Percentiles rank a stretch among this genome's conserved stretches.
Evolutionary conservation across 92 coral and sea anemone species (phyloP).

Genomic region (Parazoanthus darwini): DNA sequence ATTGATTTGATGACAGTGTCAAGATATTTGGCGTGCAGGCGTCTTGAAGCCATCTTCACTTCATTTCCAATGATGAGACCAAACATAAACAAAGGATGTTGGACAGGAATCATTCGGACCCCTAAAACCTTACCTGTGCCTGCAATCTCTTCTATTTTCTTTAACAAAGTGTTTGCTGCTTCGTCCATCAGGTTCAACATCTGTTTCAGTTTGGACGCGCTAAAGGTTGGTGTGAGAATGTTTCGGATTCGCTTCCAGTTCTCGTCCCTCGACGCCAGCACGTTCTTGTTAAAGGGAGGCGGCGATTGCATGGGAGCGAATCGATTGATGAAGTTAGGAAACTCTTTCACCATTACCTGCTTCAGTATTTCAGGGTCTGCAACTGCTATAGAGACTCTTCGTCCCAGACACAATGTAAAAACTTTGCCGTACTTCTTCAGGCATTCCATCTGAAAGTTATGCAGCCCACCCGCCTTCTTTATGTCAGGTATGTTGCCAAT

Average conservation of each 20-base stretch:
- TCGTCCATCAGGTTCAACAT: slow-evolving; percentile 62
- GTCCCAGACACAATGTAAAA: slow-evolving; percentile 59
- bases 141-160: slow-evolving; percentile 62
- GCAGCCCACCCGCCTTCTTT: slow-evolving; percentile 61
- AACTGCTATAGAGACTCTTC: slow-evolving; percentile 53
- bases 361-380: slow-evolving; percentile 73
- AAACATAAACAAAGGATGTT: no score
- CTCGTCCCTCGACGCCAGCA: slow-evolving; percentile 49
- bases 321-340: slow-evolving; percentile 69
- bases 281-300: slow-evolving; percentile 33
- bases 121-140: slow-evolving; percentile 51
- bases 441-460: slow-evolving; percentile 55
- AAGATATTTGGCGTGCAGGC: no score
- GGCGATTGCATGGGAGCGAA: neutral
- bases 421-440: slow-evolving; percentile 75
- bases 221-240: slow-evolving; percentile 69
- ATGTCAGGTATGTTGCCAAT: slow-evolving; percentile 69
- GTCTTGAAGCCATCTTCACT: no score
- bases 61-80: no score
- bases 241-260: slow-evolving; percentile 73
- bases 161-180: slow-evolving; percentile 55
- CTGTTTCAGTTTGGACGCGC: slow-evolving; percentile 60
- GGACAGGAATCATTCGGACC: no score
- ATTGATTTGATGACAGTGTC: no score
- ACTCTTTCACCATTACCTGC: slow-evolving; percentile 74